Base-by-base conservation (phyloP, 2,797 vertebrate species). In the Onychomys torridus region DNA sequence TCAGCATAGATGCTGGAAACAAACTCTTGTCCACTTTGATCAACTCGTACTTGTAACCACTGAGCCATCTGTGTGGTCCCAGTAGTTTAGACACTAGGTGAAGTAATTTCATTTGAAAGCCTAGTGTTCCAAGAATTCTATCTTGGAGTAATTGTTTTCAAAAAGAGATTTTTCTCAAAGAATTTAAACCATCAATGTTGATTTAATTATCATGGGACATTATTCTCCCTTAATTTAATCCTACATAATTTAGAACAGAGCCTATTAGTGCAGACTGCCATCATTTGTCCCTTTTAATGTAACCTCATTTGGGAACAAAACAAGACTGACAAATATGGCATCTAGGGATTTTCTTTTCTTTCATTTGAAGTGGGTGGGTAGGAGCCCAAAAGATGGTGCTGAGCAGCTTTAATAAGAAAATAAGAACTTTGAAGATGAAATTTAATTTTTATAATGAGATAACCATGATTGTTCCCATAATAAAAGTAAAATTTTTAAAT, bases 31-130 rank as follows among this genome's bases (percentile, higher is more conserved):
- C 6, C 12, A 37, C 23, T 25, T 69, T 52, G 34, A 1, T n/a
- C 12, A 52, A 34, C n/a, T n/a, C 29, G 17, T 69, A 17, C 46
- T 69, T 65, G 27, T 52, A 69, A n/a, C 46, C 7, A 86, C 23
- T 86, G 21, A 86, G 43, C 4, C 34, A 69, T n/a, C 43, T 86
- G 23, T 52, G 6, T n/a, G 46, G 34, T 23, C 78, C 46, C 63
- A 67, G 27, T 89, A 27, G 83, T 93, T 75, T 37, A 93, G 40
- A 86, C 1, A 23, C 17, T 75, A 43, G 78, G 17, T 63, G 40
- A 52, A 88, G 16, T 67, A 37, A 75, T 77, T 77, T 91, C 73
- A 86, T 82, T 96, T 86, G 57, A 85, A 93, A 86, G 4, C 29
- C 46, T 82, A 52, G 32, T 89, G 85, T 91, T 82, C 55, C 14